A percentile compares a stretch with the other conserved stretches of the same genome.
Conservation (phyloP, 2,797 vertebrate species). For the Benthosema pterotum region DNA sequence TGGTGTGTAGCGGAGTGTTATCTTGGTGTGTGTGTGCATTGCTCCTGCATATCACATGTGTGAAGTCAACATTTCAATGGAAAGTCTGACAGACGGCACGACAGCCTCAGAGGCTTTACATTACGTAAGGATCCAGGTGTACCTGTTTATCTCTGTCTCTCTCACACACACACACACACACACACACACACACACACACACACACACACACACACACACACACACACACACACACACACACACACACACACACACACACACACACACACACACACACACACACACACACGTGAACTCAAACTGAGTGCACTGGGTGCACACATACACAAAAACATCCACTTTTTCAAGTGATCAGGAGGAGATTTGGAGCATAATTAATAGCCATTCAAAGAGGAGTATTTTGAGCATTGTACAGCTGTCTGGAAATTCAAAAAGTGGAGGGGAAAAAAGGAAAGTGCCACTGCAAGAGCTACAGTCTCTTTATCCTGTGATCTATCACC, state of each 20-base stretch:
- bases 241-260: slow-evolving; percentile 12
- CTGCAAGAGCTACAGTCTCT: slow-evolving; percentile 9
- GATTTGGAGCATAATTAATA: too few relatives aligned
- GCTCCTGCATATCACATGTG: slow-evolving; percentile 47
- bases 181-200: slow-evolving; percentile 9
- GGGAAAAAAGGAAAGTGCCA: background rate
- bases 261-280: slow-evolving; percentile 2
- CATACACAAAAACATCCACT: slow-evolving; percentile 1
- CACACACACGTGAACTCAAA: too few relatives aligned
- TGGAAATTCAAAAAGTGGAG: too few relatives aligned
- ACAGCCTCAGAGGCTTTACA: slow-evolving; percentile 43
- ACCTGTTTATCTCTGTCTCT: slow-evolving; percentile 41
- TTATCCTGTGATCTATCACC: slow-evolving; percentile 9
- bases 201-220: slow-evolving; percentile 4
- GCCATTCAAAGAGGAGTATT: too few relatives aligned
- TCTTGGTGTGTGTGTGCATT: slow-evolving; percentile 8
- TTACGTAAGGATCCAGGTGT: slow-evolving; percentile 67
- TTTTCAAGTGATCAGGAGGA: too few relatives aligned
- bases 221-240: slow-evolving; percentile 20
- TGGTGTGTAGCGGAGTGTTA: background rate
- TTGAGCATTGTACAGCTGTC: too few relatives aligned
- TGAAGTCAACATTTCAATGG: slow-evolving; percentile 48
- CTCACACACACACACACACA: background rate
- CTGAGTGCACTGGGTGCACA: too few relatives aligned
- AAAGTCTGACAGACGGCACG: slow-evolving; percentile 64